Evolutionary conservation across 2,113 vertebrate species (phyloP), one percentile per base, ranked within the genome.

Genomic region (Peromyscus maniculatus): DNA sequence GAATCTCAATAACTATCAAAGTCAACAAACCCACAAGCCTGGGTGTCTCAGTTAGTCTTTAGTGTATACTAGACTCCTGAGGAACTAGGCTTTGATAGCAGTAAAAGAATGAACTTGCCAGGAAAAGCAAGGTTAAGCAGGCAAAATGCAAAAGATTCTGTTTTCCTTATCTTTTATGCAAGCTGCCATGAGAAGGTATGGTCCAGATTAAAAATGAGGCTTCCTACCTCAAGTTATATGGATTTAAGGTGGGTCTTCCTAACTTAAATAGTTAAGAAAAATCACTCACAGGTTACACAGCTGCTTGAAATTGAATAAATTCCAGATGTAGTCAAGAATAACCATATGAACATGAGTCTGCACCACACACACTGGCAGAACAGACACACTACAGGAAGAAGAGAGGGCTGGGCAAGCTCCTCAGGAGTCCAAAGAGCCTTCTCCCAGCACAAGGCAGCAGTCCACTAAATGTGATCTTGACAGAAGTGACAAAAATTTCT

Each of bases 361-460:
- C 0, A n/a, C 8, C 33, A 13, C 26, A 72, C 21, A 10, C 52
- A 15, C 43, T 1, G 7, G 21, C 16, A 17, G 22, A 21, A 19
- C 7, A 17, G 19, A 36, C 7, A 10, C 19, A 10, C 4, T n/a
- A 5, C 67, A 87, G 43, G 19, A 69, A 69, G 33, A 64, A 43
- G 72, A 15, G 67, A 87, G 21, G 33, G 19, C 33, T n/a, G 22
- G 59, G 55, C 57, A 62, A 39, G 15, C 15, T 33, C 19, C 22
- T 0, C 0, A 2, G n/a, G n/a, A 7, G 24, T 49, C 49, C 15
- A 36, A 1, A 5, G 17, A 7, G 1, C 7, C 5, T 84, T 21
- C 9, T 2, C 36, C 49, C 21, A 82, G 7, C 6, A 11, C 36
- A 75, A 90, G 21, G 6, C 66, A 80, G 24, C n/a, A 52, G 4